phyloP scores from a whole-genome alignment of 2,797 vertebrate genomes.

The Harpagifer antarcticus region DNA sequence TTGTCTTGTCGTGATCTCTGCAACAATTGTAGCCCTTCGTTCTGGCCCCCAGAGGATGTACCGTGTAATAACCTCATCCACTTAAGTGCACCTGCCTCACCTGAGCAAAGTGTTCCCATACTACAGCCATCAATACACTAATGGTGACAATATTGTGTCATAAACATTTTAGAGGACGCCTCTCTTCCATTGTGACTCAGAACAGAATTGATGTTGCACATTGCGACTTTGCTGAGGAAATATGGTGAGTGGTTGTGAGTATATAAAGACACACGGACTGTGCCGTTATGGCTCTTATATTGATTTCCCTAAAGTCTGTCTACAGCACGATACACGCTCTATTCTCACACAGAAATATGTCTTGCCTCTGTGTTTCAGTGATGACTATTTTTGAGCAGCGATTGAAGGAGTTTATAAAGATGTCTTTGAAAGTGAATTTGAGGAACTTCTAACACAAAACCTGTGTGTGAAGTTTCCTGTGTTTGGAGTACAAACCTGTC shows the following conservation, averaged over 20 bases:
- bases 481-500: background rate
- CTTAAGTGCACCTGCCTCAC: background rate
- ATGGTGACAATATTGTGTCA: background rate
- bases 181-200: slow-evolving; percentile 5
- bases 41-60: too few relatives aligned
- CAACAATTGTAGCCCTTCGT: background rate
- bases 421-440: slow-evolving; percentile 8
- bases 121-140: background rate
- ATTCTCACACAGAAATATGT: background rate
- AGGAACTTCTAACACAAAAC: background rate
- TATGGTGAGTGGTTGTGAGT: slow-evolving; percentile 11
- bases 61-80: slow-evolving; percentile 6
- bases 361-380: slow-evolving; percentile 14
- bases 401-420: background rate
- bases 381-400: background rate
- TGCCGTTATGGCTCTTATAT: background rate
- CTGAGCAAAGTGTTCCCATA: background rate
- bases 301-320: slow-evolving; percentile 25
- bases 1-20: background rate
- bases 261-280: slow-evolving; percentile 6
- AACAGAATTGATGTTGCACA: slow-evolving; percentile 31
- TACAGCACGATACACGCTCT: background rate
- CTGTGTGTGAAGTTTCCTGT: background rate
- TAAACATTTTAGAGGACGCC: slow-evolving; percentile 9
- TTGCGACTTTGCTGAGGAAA: slow-evolving; percentile 7